These are phyloP conservation scores for Trissoscelio sp. DNA, from an alignment of 2,888 invertebrate species.

Conservation along the genomic window DNA sequence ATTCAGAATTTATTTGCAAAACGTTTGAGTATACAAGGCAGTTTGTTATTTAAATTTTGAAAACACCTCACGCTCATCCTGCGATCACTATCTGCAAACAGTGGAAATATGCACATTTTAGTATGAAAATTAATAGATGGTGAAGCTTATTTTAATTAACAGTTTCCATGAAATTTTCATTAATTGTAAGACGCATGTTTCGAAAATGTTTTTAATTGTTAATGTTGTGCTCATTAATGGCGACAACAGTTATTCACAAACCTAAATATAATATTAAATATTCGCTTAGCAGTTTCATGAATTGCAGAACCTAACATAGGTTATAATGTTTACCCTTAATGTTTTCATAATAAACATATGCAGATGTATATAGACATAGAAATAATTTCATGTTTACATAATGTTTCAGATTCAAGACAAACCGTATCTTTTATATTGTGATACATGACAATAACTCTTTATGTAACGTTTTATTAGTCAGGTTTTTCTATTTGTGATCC, in stretches of 20 bases:
- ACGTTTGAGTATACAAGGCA: slow-evolving; percentile 71
- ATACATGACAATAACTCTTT: slow-evolving; percentile 5
- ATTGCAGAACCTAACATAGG: neutral
- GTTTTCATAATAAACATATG: slow-evolving; percentile 8
- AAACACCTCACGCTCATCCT: slow-evolving; percentile 76
- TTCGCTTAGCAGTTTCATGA: neutral
- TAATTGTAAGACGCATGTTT: slow-evolving; percentile 22
- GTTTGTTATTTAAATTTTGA: slow-evolving; percentile 73
- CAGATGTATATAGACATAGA: slow-evolving; percentile 20
- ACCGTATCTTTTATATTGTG: neutral
- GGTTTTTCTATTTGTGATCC: slow-evolving; percentile 2
- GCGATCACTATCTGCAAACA: slow-evolving; percentile 80
- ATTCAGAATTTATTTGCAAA: slow-evolving; percentile 55
- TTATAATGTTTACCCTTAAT: neutral
- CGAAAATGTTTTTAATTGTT: neutral
- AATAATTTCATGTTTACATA: neutral
- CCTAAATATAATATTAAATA: neutral
- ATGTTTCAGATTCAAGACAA: neutral
- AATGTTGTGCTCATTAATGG: neutral
- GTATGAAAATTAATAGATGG: slow-evolving; percentile 15
- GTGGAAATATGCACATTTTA: slow-evolving; percentile 66
- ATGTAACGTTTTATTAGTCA: neutral
- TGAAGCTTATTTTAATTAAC: slow-evolving; percentile 59
- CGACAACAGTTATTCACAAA: neutral
- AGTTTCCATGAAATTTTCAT: slow-evolving; percentile 75